Evolutionary conservation across 2,888 invertebrate species (phyloP).

Genomic region (Tenthredo mesomela): DNA sequence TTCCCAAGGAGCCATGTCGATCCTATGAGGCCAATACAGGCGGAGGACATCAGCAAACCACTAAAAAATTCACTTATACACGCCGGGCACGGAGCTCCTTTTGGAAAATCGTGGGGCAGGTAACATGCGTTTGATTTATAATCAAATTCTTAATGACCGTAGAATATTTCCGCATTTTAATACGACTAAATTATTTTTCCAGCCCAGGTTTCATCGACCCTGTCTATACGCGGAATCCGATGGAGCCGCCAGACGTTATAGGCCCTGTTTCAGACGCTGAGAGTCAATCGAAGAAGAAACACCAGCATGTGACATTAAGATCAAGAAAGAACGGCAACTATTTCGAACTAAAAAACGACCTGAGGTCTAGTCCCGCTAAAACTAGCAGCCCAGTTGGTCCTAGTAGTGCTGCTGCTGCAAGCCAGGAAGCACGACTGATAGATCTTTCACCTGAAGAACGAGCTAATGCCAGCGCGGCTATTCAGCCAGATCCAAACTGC

Average conservation of each 20-base stretch:
- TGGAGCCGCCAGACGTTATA: constrained; percentile 85
- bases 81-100: constrained; percentile 87
- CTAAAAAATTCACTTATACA: constrained; percentile 91
- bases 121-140: constrained; percentile 2
- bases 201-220: constrained; percentile 89
- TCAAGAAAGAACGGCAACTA: constrained; percentile 88
- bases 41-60: constrained; percentile 89
- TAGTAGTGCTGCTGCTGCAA: constrained; percentile 67
- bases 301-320: constrained; percentile 72
- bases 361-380: constrained; percentile 73
- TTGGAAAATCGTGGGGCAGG: constrained; percentile 90
- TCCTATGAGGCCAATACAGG: constrained; percentile 84
- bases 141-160: not conserved
- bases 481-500: constrained; percentile 61
- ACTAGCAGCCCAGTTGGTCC: constrained; percentile 75
- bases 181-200: not conserved
- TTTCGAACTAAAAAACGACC: constrained; percentile 89
- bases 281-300: constrained; percentile 78
- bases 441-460: constrained; percentile 85
- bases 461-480: constrained; percentile 66
- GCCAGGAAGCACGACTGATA: constrained; percentile 85
- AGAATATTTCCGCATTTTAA: not conserved
- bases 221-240: constrained; percentile 87
- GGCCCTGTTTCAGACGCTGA: constrained; percentile 76
- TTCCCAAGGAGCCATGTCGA: constrained; percentile 91